A percentile compares a stretch with the other conserved stretches of the same genome.
Evolutionary conservation across 1,140 invertebrate species (phyloP).

Genomic region (Pomacea maculata): DNA sequence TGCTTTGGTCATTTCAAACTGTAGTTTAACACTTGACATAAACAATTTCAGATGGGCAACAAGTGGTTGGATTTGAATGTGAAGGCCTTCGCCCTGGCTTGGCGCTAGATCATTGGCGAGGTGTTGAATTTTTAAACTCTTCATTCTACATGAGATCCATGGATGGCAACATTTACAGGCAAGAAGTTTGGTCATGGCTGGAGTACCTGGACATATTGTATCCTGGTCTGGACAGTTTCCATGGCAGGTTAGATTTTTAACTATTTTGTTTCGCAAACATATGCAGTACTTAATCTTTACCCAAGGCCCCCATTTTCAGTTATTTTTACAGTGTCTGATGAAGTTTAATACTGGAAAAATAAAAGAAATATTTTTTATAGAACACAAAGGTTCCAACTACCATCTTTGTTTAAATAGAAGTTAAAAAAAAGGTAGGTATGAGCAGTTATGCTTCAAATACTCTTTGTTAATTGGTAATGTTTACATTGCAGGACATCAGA

Average conservation of each 20-base stretch:
- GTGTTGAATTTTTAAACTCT: conserved; percentile 63
- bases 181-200: conserved; percentile 80
- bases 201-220: conserved; percentile 82
- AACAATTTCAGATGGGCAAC: conserved; percentile 56
- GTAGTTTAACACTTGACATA: conserved; percentile 10
- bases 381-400: too few relatives aligned
- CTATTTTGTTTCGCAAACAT: too few relatives aligned
- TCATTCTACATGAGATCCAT: conserved; percentile 37
- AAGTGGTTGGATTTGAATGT: conserved; percentile 62
- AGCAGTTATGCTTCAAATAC: too few relatives aligned
- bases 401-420: too few relatives aligned
- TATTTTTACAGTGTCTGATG: too few relatives aligned
- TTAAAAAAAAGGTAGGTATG: too few relatives aligned
- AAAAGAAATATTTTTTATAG: too few relatives aligned
- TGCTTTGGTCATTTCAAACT: background rate
- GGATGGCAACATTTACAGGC: conserved; percentile 53
- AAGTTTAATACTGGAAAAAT: too few relatives aligned
- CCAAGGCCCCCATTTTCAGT: too few relatives aligned
- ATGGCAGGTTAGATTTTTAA: conserved; percentile 68
- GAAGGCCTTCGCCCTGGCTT: conserved; percentile 52
- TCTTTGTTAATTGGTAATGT: too few relatives aligned
- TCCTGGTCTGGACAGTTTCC: conserved; percentile 73
- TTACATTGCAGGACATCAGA: conserved; percentile 17
- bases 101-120: conserved; percentile 59
- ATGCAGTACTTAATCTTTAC: too few relatives aligned